Conservation (phyloP, 2,797 vertebrate genomes). For the Malacoctenus gilli region DNA sequence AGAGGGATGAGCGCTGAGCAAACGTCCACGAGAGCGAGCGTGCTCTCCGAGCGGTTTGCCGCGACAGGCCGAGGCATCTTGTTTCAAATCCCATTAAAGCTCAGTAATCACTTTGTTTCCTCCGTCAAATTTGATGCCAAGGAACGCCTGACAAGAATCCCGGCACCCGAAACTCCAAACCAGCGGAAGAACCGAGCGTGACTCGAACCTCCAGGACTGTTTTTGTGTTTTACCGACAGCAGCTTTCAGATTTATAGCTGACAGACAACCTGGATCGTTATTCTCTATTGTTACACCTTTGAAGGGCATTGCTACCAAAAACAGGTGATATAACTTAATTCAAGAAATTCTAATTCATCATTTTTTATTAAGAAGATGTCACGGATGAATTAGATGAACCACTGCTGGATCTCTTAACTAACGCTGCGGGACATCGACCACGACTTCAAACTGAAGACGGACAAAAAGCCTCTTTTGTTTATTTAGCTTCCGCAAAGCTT, state of each 20-base stretch:
- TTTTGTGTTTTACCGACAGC: not conserved
- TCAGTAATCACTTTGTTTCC: constrained; percentile 40
- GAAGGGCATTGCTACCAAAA: too few species aligned
- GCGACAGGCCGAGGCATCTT: constrained; percentile 34
- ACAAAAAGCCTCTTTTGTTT: too few species aligned
- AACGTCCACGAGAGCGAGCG: constrained; percentile 10
- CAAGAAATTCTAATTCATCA: too few species aligned
- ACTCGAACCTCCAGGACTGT: not conserved
- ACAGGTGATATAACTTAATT: too few species aligned
- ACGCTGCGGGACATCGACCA: too few species aligned
- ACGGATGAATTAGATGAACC: too few species aligned
- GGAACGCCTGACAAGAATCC: constrained; percentile 28
- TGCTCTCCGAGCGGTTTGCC: constrained; percentile 10
- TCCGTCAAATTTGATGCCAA: constrained; percentile 25
- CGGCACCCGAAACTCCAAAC: constrained; percentile 1
- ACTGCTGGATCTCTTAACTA: too few species aligned
- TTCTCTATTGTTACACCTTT: too few species aligned
- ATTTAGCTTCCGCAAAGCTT: too few species aligned
- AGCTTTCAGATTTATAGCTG: not conserved
- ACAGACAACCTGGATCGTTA: not conserved
- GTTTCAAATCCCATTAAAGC: constrained; percentile 53
- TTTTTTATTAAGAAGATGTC: too few species aligned
- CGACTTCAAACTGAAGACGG: too few species aligned
- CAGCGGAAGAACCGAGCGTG: not conserved
- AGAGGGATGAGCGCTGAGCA: not conserved